Evolutionary conservation across 1,140 invertebrate species (phyloP), one percentile per base, ranked within the genome.

Genomic region (Drosophila ohnishii): DNA sequence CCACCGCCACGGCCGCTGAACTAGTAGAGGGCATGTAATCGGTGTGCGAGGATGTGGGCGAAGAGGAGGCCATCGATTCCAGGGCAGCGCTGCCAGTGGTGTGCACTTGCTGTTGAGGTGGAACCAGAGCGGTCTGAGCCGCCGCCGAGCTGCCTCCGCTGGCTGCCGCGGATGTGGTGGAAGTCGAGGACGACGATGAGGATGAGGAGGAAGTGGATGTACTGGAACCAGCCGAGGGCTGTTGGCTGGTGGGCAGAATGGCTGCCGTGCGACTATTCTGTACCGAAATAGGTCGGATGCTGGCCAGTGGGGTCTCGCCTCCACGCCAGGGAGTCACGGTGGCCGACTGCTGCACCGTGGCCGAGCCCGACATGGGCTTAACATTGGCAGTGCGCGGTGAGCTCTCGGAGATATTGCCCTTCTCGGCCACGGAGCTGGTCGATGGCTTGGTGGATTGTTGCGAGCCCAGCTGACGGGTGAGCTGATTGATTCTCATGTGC

Each of bases 251-350:
- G 1, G 96, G 96, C 72, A 96, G 92, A n/a, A 97, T 96, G 10
- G 96, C 96, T 2, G 95, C 96, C 28, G 95, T 97, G 64, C 95
- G 92, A 14, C 94, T 94, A 64, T 92, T 95, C 66, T 93, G 95
- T 65, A 93, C 95, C 58, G 95, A 97, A 95, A 98, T 98, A 0
- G 98, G 98, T 14, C 97, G 93, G 75, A 99, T 98, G 77, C 97
- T 98, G 9, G 97, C 97, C 58, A 97, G 94, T 5, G 96, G 96
- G 1, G 96, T 96, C 86, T 96, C 96, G 6, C 94, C 94, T 47
- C 94, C 94, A 39, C 94, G 87, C 93, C 94, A 92, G 71, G 94
- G 92, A 83, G 93, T 92, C 83, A 95, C 92, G 75, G 94, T 92
- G 76, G 94, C 82, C 80, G 93, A 93, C 48, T 93, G 92, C 16